Evolutionary conservation across 2,797 vertebrate species (phyloP).

Genomic region (Enteromius viviparus): DNA sequence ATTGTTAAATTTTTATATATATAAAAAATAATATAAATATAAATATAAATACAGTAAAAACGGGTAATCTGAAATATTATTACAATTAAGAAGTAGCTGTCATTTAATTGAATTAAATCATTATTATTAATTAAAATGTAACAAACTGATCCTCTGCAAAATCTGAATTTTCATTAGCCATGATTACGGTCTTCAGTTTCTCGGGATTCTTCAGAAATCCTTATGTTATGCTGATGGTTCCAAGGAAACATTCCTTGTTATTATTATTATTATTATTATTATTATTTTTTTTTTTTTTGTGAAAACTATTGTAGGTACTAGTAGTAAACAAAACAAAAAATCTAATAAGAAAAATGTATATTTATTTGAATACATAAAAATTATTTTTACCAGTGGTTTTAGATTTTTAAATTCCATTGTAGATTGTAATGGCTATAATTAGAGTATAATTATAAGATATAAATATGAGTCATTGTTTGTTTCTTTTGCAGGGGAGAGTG

Average conservation of each 20-base stretch:
- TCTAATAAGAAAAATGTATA: neutral
- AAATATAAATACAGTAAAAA: neutral
- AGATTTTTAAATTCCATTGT: neutral
- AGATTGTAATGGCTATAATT: neutral
- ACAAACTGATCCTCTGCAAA: neutral
- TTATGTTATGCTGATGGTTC: neutral
- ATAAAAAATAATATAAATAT: too few relatives aligned
- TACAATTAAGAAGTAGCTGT: neutral
- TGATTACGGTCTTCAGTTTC: neutral
- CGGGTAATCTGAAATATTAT: neutral
- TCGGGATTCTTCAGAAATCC: neutral
- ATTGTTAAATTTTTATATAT: neutral
- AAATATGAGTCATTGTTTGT: slow-evolving; percentile 2
- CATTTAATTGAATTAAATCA: neutral
- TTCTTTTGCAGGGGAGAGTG: slow-evolving; percentile 90
- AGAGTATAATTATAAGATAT: neutral
- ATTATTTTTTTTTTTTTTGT: too few relatives aligned
- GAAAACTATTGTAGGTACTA: neutral
- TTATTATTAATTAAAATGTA: neutral
- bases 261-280: neutral
- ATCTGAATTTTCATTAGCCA: neutral
- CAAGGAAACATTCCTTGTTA: neutral
- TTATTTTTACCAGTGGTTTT: neutral
- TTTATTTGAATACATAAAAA: neutral
- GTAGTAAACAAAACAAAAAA: neutral